These are phyloP conservation scores for Caenorhabditis zanzibari DNA, from an alignment of 2,888 invertebrate genomes.

Conservation along the genomic window DNA sequence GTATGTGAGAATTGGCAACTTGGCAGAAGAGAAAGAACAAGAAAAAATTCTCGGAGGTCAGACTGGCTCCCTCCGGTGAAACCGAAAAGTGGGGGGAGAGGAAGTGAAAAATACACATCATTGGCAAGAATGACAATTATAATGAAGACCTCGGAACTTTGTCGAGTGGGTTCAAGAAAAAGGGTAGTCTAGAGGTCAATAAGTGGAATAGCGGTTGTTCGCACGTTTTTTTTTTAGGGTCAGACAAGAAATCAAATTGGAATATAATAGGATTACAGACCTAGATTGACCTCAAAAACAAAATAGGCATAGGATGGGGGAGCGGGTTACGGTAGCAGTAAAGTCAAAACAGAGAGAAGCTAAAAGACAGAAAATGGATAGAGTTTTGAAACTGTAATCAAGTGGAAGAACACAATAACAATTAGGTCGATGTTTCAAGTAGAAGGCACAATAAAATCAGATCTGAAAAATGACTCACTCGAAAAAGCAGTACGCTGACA, in stretches of 20 bases:
- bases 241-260: neutral
- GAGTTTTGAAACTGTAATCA: slow-evolving; percentile 23
- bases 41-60: slow-evolving; percentile 37
- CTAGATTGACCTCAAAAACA: neutral
- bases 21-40: neutral
- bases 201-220: slow-evolving; percentile 49
- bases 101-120: slow-evolving; percentile 18
- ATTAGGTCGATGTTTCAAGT: slow-evolving; percentile 44
- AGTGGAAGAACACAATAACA: slow-evolving; percentile 26
- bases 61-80: slow-evolving; percentile 30
- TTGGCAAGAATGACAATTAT: slow-evolving; percentile 53
- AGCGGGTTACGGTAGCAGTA: neutral
- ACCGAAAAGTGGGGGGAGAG: slow-evolving; percentile 14
- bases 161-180: slow-evolving; percentile 55
- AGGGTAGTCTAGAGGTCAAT: slow-evolving; percentile 59
- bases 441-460: slow-evolving; percentile 16
- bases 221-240: neutral
- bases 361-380: neutral
- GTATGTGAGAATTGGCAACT: slow-evolving; percentile 56
- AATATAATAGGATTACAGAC: neutral
- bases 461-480: slow-evolving; percentile 53
- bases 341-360: slow-evolving; percentile 4
- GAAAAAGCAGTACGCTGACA: slow-evolving; percentile 63
- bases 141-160: slow-evolving; percentile 47
- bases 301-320: neutral